Percentiles rank a stretch among this genome's conserved stretches.
Evolutionary conservation across 2,113 vertebrate species (phyloP).

Genomic region (Cranoglanis bouderius): DNA sequence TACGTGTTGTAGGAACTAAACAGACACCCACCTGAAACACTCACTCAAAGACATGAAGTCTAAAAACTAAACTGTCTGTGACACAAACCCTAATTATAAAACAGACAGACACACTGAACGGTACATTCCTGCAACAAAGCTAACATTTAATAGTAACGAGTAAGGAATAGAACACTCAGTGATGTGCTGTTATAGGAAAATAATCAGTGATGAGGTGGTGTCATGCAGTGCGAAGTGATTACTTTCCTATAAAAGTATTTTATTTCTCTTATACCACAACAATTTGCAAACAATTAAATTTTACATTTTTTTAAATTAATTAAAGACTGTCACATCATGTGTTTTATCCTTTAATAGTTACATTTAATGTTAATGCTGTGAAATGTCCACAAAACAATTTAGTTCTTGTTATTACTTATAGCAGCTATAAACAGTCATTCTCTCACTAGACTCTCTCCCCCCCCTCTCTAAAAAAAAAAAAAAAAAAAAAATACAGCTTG

Average conservation of each 20-base stretch:
- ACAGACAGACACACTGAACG: not conserved
- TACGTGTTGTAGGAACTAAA: not conserved
- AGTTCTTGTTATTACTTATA: not conserved
- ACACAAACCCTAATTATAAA: not conserved
- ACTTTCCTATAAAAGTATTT: not conserved
- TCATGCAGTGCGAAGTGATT: not conserved
- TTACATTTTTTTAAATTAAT: not conserved
- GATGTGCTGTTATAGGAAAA: not conserved
- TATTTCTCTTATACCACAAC: not conserved
- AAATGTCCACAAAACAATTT: not conserved
- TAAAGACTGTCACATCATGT: not conserved
- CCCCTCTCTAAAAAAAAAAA: no score
- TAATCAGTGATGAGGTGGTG: not conserved
- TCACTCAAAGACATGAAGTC: not conserved
- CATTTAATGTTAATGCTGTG: not conserved
- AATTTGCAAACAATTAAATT: not conserved
- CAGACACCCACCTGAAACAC: constrained; percentile 7
- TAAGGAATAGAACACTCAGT: not conserved
- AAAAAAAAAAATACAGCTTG: not conserved
- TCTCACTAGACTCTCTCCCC: not conserved
- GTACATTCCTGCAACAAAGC: no score
- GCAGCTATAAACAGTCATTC: not conserved
- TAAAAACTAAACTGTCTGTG: not conserved
- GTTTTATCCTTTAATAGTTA: not conserved
- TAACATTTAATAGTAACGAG: not conserved